Percentiles rank a stretch among this genome's conserved stretches.
These are phyloP conservation scores for Cephalopterus ornatus DNA, from an alignment of 2,113 vertebrate genomes.

Conservation along the genomic window DNA sequence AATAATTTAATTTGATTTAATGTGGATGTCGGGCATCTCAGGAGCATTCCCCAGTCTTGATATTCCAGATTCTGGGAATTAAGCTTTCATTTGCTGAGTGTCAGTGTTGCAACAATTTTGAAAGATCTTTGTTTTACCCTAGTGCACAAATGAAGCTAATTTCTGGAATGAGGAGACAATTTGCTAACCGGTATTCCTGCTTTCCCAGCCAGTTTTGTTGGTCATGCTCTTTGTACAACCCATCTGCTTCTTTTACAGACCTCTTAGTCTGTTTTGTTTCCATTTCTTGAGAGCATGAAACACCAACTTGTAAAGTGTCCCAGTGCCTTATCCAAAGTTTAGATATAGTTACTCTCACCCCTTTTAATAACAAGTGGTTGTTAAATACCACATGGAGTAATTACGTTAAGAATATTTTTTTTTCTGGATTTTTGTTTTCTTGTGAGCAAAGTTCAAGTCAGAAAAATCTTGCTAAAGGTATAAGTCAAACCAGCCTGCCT, in stretches of 20 bases:
- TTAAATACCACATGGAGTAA: neutral
- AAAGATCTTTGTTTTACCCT: neutral
- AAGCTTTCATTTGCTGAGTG: neutral
- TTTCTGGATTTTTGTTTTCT: neutral
- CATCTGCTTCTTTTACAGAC: neutral
- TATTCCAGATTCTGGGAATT: neutral
- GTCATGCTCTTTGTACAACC: neutral
- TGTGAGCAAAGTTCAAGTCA: neutral
- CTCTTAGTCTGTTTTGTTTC: neutral
- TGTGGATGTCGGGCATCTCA: neutral
- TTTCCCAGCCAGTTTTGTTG: neutral
- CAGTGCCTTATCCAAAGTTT: neutral
- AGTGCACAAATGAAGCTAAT: neutral
- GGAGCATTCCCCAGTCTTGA: neutral
- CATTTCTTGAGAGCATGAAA: neutral
- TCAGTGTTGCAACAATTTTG: neutral
- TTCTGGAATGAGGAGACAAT: neutral
- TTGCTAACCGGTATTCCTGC: neutral
- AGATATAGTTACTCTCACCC: fast-evolving
- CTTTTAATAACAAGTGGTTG: neutral
- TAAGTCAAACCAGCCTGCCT: neutral
- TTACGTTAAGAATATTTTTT: neutral
- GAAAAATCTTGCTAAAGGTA: neutral
- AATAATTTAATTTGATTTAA: neutral
- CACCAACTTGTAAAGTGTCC: neutral